Evolutionary conservation across 2,797 vertebrate genomes (phyloP), one percentile per base, ranked within the genome.

Genomic region (Dermochelys coriacea): DNA sequence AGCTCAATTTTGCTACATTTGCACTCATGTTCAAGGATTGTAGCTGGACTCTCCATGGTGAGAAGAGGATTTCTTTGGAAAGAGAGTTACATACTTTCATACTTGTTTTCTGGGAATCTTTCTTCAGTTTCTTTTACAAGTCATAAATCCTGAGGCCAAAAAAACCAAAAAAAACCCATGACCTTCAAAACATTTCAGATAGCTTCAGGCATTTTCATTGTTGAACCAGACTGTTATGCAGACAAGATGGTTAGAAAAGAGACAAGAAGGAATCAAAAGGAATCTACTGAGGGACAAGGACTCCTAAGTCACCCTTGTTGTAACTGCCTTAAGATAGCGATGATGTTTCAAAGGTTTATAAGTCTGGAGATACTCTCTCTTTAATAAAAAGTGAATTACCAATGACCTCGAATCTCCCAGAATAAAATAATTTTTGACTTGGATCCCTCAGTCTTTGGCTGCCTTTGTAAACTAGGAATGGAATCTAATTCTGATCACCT

Each of bases 111-210:
- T n/a, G n/a, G n/a, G n/a, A n/a, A n/a, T n/a, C n/a, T n/a, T n/a
- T n/a, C n/a, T n/a, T n/a, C n/a, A n/a, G n/a, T n/a, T n/a, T n/a
- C n/a, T n/a, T n/a, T n/a, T n/a, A n/a, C 25, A 47, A 90, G 88
- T 54, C 86, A 61, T 34, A 19, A 21, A 71, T 12, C 85, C 52
- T 47, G 89, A 47, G 71, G 87, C 82, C 93, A 93, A 95, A 92
- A 79, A n/a, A n/a, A n/a, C n/a, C n/a, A 61, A 91, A 68, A 91
- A 85, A 89, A 89, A 4, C 29, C 80, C 57, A 86, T 23, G 92
- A 41, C 78, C 84, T 18, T 82, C 61, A 90, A 91, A 45, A 19
- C 71, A n/a, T 11, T 61, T 71, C 37, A 41, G 82, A 49, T 80
- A 88, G 37, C 37, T 8, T 1, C 2, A 21, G 31, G 31, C 12